Evolutionary conservation across 2,113 vertebrate genomes (phyloP).

Genomic region (Callithrix jacchus): DNA sequence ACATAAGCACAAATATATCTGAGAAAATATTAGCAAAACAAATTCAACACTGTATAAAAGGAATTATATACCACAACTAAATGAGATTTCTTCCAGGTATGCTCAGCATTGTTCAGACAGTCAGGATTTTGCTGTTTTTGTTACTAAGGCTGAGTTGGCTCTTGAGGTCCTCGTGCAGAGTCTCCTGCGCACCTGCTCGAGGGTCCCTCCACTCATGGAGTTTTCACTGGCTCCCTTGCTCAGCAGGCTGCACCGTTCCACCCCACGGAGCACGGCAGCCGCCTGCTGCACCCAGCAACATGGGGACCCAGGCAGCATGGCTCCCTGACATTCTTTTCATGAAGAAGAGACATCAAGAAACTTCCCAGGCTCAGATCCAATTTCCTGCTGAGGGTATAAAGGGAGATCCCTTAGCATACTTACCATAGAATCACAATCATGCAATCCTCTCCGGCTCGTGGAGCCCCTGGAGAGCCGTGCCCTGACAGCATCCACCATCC

Average conservation of each 20-base stretch:
- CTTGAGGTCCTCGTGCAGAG: neutral
- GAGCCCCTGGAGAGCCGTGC: neutral
- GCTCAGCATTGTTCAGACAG: neutral
- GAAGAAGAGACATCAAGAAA: neutral
- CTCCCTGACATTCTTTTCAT: neutral
- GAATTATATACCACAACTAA: neutral
- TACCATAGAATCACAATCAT: accelerated
- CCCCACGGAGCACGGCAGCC: accelerated
- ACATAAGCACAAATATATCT: neutral
- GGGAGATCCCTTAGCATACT: neutral
- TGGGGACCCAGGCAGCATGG: accelerated
- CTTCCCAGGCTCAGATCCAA: neutral
- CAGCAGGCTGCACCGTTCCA: neutral
- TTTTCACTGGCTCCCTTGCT: neutral
- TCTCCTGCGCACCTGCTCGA: neutral
- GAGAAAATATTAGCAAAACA: neutral
- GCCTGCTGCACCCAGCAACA: neutral
- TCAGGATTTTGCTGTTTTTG: neutral
- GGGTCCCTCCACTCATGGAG: neutral
- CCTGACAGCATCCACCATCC: neutral
- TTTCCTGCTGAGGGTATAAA: neutral
- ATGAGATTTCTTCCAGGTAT: neutral
- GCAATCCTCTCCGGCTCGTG: accelerated
- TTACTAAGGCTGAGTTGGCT: neutral
- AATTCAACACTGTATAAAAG: neutral